Evolutionary conservation across 2,113 vertebrate genomes (phyloP), one percentile per base, ranked within the genome.

Genomic region (Anguilla rostrata): DNA sequence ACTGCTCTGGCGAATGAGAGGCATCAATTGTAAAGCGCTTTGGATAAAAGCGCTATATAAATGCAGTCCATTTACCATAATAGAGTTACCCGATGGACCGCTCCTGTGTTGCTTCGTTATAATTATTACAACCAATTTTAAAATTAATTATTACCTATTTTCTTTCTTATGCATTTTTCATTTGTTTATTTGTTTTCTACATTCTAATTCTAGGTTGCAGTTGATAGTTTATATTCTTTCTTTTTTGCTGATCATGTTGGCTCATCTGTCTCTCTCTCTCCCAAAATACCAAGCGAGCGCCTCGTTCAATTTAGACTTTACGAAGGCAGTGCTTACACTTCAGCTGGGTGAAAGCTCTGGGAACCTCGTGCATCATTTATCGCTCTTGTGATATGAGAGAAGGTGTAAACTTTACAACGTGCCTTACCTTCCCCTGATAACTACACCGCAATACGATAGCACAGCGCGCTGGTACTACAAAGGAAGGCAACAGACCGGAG

Each of bases 341-440:
- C 26, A 83, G 83, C 85, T 53, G 86, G 56, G 56, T 87, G 88
- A 92, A 90, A 91, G 86, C 80, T 92, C 34, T 5, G 56, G 5
- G 83, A 40, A 39, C 83, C 40, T 49, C 82, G 91, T 92, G 22
- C 86, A 91, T 92, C 89, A 91, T 91, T 89, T 84, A 92, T 39
- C 0, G 49, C 84, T 88, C 90, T 5, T 71, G 41, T 71, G 20
- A 43, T 39, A 43, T 39, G 22, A 60, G 12, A 43, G 22, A 84
- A 29, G 60, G 60, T 46, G 39, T 41, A 41, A 71, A 63, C 20
- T 40, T n/a, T 6, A 22, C 26, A 29, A 16, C 20, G 16, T 22
- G 39, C 14, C 20, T 66, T 29, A 71, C 63, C 4, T 84, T 41
- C 60, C 34, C 20, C 20, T 84, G 78, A 75, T 81, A 83, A 86